Base-by-base conservation (phyloP, 2,888 invertebrate species). In the Microplitis manilae region DNA sequence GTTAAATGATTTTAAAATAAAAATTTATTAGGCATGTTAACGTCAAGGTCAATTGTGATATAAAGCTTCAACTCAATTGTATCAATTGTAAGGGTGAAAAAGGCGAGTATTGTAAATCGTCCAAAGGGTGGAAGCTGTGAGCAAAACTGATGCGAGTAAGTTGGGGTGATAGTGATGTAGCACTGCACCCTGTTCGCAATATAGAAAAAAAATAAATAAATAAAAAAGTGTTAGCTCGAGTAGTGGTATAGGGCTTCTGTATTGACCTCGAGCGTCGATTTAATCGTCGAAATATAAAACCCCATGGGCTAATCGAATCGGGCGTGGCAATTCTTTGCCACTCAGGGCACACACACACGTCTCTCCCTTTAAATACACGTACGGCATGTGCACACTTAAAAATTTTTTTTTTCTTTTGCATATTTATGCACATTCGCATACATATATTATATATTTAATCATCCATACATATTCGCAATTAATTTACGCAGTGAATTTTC, bases 251-350 rank as follows among this genome's bases (percentile, higher is more conserved):
- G 30, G 50, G 50, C 15, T 38, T 9, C 50, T 2, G 68, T 68
- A 74, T 74, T 74, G 74, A 74, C 74, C 68, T 61, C 68, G 41
- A 60, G 68, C 68, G 74, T 74, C 68, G 74, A 74, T 74, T 74
- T 74, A 74, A 74, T 68, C 74, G 74, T 74, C 40, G 61, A 68
- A 68, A 74, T 74, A 74, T 50, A 74, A 74, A 40, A 59, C 38
- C 64, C 68, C 60, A 60, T 74, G 74, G 40, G 17, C 68, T 74
- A 74, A 74, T 74, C 61, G 74, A 74, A 67, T 74, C 61, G 74
- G 74, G 74, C 67, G 74, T 74, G 74, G 74, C 68, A 68, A 74
- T 59, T 68, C 74, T 68, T 68, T 38, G 20, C 30, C 40, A 60
- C 39, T 60, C 65, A 17, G 62, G 15, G 17, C 17, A 61, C 40